Percentiles rank a stretch among this genome's conserved stretches.
Evolutionary conservation across 2,888 invertebrate genomes (phyloP).

Genomic region (Volucella inflata): DNA sequence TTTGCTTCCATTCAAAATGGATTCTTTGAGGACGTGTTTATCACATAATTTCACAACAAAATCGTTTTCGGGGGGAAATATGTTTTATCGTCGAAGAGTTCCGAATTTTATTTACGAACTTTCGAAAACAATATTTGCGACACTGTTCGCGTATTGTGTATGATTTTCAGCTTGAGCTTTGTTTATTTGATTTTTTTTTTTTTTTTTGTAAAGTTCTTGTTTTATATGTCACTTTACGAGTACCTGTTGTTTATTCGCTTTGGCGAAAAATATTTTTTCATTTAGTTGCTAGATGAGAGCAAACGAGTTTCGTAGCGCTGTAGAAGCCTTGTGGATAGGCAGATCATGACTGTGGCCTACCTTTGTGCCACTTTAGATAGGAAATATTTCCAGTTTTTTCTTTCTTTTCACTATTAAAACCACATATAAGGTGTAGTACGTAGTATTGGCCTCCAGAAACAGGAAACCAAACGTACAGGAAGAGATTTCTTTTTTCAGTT

Average conservation of each 20-base stretch:
- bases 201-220: constrained; percentile 15
- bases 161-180: not conserved
- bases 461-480: not conserved
- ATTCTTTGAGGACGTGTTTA: constrained; percentile 64
- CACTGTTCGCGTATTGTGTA: too few relatives aligned
- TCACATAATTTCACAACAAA: constrained; percentile 70
- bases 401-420: constrained; percentile 3
- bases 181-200: not conserved
- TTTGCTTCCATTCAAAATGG: constrained; percentile 78
- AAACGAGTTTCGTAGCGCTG: constrained; percentile 36
- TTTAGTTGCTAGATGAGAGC: constrained; percentile 38
- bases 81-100: constrained; percentile 6
- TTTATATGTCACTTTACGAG: constrained; percentile 34
- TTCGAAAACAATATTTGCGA: too few relatives aligned
- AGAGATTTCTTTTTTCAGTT: not conserved
- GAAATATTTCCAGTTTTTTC: constrained; percentile 27
- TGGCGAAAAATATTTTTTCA: constrained; percentile 56
- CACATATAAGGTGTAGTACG: not conserved
- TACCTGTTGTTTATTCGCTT: constrained; percentile 34
- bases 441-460: constrained; percentile 23
- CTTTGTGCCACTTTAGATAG: constrained; percentile 34
- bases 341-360: constrained; percentile 45
- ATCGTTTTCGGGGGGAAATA: not conserved
- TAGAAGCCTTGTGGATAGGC: constrained; percentile 2
- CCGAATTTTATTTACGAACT: constrained; percentile 1